Base-by-base conservation (phyloP, 2,888 invertebrate species). In the Macrosiphum euphorbiae region DNA sequence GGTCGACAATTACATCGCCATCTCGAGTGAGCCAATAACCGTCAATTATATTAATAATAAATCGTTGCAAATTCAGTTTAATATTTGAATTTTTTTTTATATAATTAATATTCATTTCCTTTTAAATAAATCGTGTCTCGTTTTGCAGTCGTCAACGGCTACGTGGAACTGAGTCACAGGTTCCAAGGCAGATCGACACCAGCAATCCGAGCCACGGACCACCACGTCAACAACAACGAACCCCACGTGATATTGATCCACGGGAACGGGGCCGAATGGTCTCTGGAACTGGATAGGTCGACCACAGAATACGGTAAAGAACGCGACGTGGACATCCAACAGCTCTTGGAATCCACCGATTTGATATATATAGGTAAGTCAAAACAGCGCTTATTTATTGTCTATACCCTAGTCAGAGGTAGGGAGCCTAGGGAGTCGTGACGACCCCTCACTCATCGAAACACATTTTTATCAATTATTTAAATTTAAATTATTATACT, bases 121-220 rank as follows among this genome's bases (percentile, higher is more conserved):
- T 50, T 58, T 58, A 5, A 8, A 78, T 44, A 16, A 86, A 86
- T 44, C 47, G 28, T n/a, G 26, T 78, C 1, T 26, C 13, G n/a
- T 55, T 94, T 95, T 95, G 26, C 95, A 97, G 97, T 98, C 94
- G 97, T 97, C 44, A 97, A 97, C 95, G 98, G 98, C 3, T 97
- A 97, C 95, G 96, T 98, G 47, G 98, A 98, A 95, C 97, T 97
- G 95, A 97, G 98, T 88, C 98, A 97, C 96, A 98, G 99, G 95
- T 96, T 99, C 94, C 98, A 99, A 55, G 87, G 87, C 0, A 88
- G 8, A 5, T 97, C 97, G 0, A 96, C 97, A 2, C 97, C 55
- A 7, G 97, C 97, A 0, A 96, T 96, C 50, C 97, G 98, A 47
- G 96, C 96, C 13, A 96, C 96, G 24, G 96, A 96, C 28, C 96